These are phyloP conservation scores for Oenanthe melanoleuca DNA, from an alignment of 2,113 vertebrate species.

Conservation along the genomic window DNA sequence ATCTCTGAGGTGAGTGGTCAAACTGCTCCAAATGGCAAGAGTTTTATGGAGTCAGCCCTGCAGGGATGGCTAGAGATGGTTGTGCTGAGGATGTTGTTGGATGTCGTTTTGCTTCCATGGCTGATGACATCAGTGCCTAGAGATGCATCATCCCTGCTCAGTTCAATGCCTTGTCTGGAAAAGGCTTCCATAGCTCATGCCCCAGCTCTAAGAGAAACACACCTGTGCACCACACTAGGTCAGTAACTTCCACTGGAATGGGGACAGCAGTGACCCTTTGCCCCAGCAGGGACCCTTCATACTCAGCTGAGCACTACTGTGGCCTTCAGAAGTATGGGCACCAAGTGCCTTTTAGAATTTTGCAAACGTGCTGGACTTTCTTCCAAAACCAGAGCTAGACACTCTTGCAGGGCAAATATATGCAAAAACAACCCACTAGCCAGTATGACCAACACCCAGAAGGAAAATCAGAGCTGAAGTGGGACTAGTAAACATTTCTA, in stretches of 20 bases:
- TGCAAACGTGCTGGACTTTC: background rate
- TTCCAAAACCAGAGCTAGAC: background rate
- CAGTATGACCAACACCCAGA: background rate
- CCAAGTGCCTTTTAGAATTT: background rate
- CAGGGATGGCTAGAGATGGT: background rate
- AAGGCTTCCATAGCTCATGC: background rate
- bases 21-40: accelerated
- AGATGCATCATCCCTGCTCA: background rate
- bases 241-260: background rate
- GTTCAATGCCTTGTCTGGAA: background rate
- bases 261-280: background rate
- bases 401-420: background rate
- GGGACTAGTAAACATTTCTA: background rate
- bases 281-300: background rate
- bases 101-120: background rate
- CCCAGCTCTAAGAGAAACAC: background rate
- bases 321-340: background rate
- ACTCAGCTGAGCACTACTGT: background rate
- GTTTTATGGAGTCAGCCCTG: background rate
- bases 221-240: background rate
- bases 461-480: background rate
- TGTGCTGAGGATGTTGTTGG: background rate
- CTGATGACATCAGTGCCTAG: background rate
- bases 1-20: accelerated
- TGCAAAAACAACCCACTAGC: background rate